Evolutionary conservation across 2,888 invertebrate genomes (phyloP).

Genomic region (Cecidostiba fungosa): DNA sequence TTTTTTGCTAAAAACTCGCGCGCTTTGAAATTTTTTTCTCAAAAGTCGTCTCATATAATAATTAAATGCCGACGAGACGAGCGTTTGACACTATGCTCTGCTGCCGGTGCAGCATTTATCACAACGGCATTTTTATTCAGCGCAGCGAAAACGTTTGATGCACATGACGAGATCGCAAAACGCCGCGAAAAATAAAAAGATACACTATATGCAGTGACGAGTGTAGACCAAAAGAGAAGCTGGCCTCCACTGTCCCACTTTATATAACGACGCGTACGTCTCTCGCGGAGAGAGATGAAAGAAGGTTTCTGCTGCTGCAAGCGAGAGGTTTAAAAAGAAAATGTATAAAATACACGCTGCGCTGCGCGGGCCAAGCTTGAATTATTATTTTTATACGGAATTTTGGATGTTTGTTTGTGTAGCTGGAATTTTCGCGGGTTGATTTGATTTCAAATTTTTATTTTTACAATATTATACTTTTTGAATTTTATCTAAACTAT

Average conservation of each 20-base stretch:
- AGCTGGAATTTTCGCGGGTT: background rate
- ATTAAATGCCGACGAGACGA: background rate
- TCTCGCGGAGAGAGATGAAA: slow-evolving; percentile 30
- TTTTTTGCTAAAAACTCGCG: background rate
- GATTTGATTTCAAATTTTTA: no score
- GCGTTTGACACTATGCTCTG: background rate
- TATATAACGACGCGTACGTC: slow-evolving; percentile 23
- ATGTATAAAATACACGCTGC: background rate
- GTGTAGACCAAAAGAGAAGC: background rate
- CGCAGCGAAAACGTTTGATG: slow-evolving; percentile 16
- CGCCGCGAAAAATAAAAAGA: background rate
- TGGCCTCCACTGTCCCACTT: background rate
- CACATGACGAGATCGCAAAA: background rate
- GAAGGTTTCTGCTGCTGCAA: slow-evolving; percentile 32
- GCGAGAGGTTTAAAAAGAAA: background rate
- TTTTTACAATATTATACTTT: no score
- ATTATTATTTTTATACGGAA: slow-evolving; percentile 35
- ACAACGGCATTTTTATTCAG: background rate
- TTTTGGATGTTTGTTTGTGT: background rate
- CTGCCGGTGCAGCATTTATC: background rate
- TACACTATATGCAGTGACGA: background rate
- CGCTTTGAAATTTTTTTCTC: background rate
- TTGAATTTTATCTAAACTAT: no score
- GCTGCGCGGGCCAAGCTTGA: slow-evolving; percentile 34
- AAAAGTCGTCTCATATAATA: background rate